phyloP scores from a whole-genome alignment of 2,113 vertebrate species.

The Oxygymnocypris stewartii region DNA sequence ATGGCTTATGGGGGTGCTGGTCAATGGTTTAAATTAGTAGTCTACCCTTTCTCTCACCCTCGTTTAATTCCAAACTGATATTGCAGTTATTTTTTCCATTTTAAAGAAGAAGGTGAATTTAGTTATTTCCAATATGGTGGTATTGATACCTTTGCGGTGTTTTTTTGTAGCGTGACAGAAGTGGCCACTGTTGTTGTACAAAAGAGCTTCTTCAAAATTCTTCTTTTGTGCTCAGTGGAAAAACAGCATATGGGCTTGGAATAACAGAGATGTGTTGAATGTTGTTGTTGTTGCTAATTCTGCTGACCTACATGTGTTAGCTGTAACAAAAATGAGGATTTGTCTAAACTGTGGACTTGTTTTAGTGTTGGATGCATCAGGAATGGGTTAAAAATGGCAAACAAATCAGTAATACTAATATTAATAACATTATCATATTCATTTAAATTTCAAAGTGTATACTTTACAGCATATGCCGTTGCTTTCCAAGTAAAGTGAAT shows the following conservation, averaged over 20 bases:
- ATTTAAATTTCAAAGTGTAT: not conserved
- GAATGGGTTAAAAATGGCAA: not conserved
- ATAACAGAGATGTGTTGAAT: not conserved
- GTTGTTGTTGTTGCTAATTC: not conserved
- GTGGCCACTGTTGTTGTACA: not conserved
- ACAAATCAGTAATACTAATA: not conserved
- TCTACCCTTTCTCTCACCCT: not conserved
- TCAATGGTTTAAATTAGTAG: not conserved
- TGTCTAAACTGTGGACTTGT: not conserved
- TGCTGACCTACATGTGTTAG: not conserved
- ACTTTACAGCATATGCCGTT: not conserved
- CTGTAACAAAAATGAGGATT: not conserved
- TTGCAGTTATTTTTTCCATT: not conserved
- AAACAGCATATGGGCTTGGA: constrained; percentile 8
- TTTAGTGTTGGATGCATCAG: not conserved
- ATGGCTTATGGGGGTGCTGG: not conserved
- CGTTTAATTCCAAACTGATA: not conserved
- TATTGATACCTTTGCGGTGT: not conserved
- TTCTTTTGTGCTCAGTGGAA: constrained; percentile 13
- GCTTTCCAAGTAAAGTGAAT: not conserved
- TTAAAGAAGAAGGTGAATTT: not conserved
- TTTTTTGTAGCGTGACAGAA: not conserved
- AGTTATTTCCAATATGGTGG: not conserved
- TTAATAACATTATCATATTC: not conserved
- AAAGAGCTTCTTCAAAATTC: constrained; percentile 19